Evolutionary conservation across 1,140 invertebrate genomes (phyloP).

Genomic region (Coelopa frigida): DNA sequence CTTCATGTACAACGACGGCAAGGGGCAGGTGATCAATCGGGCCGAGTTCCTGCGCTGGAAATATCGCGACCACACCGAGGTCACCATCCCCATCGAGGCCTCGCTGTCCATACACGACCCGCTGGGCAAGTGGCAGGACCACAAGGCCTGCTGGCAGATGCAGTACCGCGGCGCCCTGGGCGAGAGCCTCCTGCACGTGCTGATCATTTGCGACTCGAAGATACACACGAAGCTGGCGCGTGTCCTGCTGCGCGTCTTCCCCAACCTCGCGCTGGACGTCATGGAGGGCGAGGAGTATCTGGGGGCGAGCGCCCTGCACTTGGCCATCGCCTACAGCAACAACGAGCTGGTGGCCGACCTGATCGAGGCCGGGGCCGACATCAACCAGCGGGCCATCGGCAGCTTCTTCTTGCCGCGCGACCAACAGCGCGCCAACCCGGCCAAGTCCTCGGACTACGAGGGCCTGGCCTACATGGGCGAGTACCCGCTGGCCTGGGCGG

Average conservation of each 20-base stretch:
- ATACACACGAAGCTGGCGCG: slow-evolving; percentile 64
- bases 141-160: slow-evolving; percentile 95
- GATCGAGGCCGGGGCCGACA: slow-evolving; percentile 81
- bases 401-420: slow-evolving; percentile 89
- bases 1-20: slow-evolving; percentile 84
- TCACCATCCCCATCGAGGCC: slow-evolving; percentile 74
- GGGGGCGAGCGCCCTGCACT: slow-evolving; percentile 87
- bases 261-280: slow-evolving; percentile 83
- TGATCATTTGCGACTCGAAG: slow-evolving; percentile 91
- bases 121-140: slow-evolving; percentile 76
- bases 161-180: slow-evolving; percentile 90
- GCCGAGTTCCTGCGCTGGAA: slow-evolving; percentile 91
- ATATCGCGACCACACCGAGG: slow-evolving; percentile 75
- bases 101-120: slow-evolving; percentile 74
- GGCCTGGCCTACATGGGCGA: slow-evolving; percentile 92
- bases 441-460: slow-evolving; percentile 85
- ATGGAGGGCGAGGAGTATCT: slow-evolving; percentile 97
- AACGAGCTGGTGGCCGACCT: slow-evolving; percentile 92
- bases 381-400: slow-evolving; percentile 86
- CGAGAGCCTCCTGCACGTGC: slow-evolving; percentile 87
- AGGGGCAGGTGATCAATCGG: slow-evolving; percentile 77
- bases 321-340: slow-evolving; percentile 94
- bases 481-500: slow-evolving; percentile 93
- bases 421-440: slow-evolving; percentile 68
- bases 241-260: slow-evolving; percentile 84